Evolutionary conservation across 2,888 invertebrate genomes (phyloP), one percentile per base, ranked within the genome.

Genomic region (Lumbricus terrestris): DNA sequence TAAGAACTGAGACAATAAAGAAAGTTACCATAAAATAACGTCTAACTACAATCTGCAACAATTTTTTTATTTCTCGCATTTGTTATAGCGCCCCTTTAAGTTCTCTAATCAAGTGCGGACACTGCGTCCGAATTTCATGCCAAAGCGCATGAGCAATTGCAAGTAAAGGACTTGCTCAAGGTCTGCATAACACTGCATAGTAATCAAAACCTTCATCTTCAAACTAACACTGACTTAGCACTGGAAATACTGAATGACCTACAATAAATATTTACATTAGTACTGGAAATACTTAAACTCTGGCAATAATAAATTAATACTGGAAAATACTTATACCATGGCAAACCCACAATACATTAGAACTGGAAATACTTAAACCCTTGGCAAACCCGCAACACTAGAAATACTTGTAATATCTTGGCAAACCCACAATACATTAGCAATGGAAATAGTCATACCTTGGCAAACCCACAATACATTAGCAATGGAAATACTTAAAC

Each of bases 191-290:
- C 47, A 20, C 4, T 47, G 18, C 47, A 47, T 47, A 47, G 15
- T 47, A 47, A 4, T 47, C 15, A 3, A 47, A 47, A 47, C 4
- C 11, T 18, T 47, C 15, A 40, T 40, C n/a, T n/a, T n/a, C n/a
- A n/a, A n/a, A n/a, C n/a, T n/a, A n/a, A 40, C 40, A 6, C 15
- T 40, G 40, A 40, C 40, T 29, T 69, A 69, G 69, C 69, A 69
- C 69, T 29, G 69, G n/a, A 69, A 69, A 69, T 69, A 16, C 95
- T 93, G 6, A 96, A 96, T 94, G 96, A 96, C 6, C 40, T 6
- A 40, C 40, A 40, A 40, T 11, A 40, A 40, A 6, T 15, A 40
- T 4, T 23, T 40, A 40, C 40, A 40, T 40, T 40, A 40, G 15
- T 15, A 40, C 6, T 40, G 40, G 40, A 40, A 40, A 40, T 40